Evolutionary conservation across 2,888 invertebrate species (phyloP).

Genomic region (Cryptosula pallasiana): DNA sequence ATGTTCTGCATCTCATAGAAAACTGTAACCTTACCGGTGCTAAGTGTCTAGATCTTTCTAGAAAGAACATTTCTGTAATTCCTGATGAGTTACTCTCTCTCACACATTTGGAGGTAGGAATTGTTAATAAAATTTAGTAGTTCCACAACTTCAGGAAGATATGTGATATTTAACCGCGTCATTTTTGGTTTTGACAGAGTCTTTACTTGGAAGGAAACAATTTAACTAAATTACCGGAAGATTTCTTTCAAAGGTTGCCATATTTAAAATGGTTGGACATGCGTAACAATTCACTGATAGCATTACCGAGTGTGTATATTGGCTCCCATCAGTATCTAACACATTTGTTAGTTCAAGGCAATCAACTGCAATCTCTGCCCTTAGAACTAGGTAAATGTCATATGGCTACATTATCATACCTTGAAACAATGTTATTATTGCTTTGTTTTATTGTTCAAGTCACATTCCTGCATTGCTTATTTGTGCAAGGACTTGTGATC

Average conservation of each 20-base stretch:
- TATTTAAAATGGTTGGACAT: constrained; percentile 49
- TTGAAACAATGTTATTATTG: no score
- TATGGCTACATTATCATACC: no score
- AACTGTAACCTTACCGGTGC: not conserved
- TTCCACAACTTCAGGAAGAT: no score
- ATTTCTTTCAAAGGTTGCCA: constrained; percentile 46
- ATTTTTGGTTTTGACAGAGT: constrained; percentile 37
- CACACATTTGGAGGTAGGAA: constrained; percentile 38
- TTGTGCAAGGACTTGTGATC: no score
- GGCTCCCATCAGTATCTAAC: constrained; percentile 43
- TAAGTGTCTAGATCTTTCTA: constrained; percentile 36
- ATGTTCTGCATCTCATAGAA: not conserved
- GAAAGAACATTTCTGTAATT: constrained; percentile 36
- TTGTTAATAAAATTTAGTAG: not conserved
- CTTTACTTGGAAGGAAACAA: constrained; percentile 50
- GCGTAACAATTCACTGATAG: constrained; percentile 40
- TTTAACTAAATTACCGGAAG: constrained; percentile 42
- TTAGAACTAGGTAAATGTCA: constrained; percentile 43
- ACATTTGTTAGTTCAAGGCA: constrained; percentile 47
- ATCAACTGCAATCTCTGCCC: constrained; percentile 44
- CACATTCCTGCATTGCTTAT: no score
- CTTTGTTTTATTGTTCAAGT: no score
- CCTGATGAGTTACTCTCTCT: constrained; percentile 41
- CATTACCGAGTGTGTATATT: constrained; percentile 43
- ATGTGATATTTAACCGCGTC: no score